Evolutionary conservation across 2,888 invertebrate genomes (phyloP).

Genomic region (Dascillus cervinus): DNA sequence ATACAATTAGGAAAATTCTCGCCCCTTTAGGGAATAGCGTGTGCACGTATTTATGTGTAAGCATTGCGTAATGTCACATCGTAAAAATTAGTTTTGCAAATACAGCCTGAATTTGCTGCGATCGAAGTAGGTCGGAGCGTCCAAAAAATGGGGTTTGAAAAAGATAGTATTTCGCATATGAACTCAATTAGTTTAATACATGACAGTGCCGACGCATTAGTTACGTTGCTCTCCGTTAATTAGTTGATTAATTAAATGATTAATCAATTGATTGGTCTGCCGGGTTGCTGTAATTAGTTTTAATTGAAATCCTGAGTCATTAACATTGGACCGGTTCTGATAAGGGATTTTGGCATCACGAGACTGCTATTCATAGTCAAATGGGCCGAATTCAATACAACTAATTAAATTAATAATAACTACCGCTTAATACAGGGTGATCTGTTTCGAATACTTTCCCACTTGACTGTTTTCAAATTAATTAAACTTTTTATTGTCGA

Average conservation of each 20-base stretch:
- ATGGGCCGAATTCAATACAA: conserved; percentile 27
- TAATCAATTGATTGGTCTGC: conserved; percentile 44
- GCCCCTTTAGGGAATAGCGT: no score
- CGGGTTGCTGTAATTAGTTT: conserved; percentile 44
- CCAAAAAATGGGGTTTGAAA: background rate
- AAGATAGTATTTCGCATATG: conserved; percentile 19
- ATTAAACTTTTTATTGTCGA: no score
- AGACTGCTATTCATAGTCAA: conserved; percentile 26
- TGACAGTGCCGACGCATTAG: conserved; percentile 35
- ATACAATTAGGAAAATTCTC: no score
- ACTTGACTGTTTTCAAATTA: no score
- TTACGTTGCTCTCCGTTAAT: conserved; percentile 39
- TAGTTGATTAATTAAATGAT: conserved; percentile 43
- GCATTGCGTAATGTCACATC: no score
- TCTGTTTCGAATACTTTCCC: no score
- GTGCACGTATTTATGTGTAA: no score
- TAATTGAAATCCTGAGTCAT: conserved; percentile 65
- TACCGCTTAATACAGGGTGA: no score
- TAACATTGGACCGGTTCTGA: conserved; percentile 49
- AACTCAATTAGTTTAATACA: conserved; percentile 37
- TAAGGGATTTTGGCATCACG: conserved; percentile 47
- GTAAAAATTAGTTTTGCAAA: no score
- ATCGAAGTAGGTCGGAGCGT: background rate
- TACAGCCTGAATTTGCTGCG: no score
- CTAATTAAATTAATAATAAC: conserved; percentile 32